These are phyloP conservation scores for Ardeotis arabs DNA, from an alignment of 2,113 vertebrate genomes.

Conservation along the genomic window DNA sequence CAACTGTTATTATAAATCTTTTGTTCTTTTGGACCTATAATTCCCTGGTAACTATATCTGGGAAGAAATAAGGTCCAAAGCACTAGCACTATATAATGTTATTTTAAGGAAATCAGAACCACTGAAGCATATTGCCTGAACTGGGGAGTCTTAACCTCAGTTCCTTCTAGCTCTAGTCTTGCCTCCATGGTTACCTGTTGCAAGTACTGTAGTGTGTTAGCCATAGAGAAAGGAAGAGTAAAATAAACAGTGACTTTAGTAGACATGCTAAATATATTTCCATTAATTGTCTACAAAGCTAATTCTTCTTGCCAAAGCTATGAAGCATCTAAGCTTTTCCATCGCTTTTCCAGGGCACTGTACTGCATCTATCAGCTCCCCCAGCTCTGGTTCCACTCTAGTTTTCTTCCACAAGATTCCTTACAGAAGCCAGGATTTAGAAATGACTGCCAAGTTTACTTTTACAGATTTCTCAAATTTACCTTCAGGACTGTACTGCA, in stretches of 20 bases:
- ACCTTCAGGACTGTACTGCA: neutral
- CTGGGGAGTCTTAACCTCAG: neutral
- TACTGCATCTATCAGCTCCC: neutral
- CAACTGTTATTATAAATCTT: neutral
- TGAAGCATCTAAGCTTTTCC: neutral
- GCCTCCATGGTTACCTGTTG: neutral
- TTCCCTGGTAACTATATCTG: neutral
- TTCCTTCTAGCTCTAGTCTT: neutral
- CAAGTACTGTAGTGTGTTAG: neutral
- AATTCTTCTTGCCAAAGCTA: conserved; percentile 4
- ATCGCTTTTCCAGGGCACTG: neutral
- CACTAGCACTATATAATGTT: neutral
- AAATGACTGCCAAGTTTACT: conserved; percentile 14
- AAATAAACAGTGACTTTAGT: neutral
- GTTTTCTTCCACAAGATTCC: neutral
- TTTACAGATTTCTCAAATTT: neutral
- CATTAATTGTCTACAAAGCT: neutral
- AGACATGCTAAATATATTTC: neutral
- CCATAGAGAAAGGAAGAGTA: neutral
- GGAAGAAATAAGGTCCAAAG: neutral
- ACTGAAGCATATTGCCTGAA: neutral
- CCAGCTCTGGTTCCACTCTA: neutral
- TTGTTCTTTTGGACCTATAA: neutral
- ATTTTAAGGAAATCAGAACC: neutral
- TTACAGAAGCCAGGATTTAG: neutral